Evolutionary conservation across 2,113 vertebrate species (phyloP).

Genomic region (Leptobrachium ailaonicum): DNA sequence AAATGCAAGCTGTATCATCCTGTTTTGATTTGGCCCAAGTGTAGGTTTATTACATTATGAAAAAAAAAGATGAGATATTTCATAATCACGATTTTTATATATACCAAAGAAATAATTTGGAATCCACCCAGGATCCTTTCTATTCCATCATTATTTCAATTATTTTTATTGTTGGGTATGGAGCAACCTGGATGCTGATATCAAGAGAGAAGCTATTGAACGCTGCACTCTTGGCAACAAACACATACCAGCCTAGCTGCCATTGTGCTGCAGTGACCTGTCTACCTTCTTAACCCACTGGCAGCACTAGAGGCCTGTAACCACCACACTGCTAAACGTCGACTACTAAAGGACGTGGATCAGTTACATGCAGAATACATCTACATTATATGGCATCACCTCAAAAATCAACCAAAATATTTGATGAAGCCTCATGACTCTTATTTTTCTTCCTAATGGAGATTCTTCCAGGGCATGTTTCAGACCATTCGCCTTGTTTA

Average conservation of each 20-base stretch:
- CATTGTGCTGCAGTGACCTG: slow-evolving; percentile 25
- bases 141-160: too few relatives aligned
- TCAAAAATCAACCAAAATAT: neutral
- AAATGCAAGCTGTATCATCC: too few relatives aligned
- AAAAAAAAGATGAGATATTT: too few relatives aligned
- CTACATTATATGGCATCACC: neutral
- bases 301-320: slow-evolving; percentile 30
- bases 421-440: neutral
- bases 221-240: slow-evolving; percentile 5
- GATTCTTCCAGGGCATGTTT: neutral
- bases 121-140: too few relatives aligned
- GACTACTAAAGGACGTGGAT: neutral
- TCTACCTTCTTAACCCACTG: slow-evolving; percentile 1
- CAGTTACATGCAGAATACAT: neutral
- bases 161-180: too few relatives aligned
- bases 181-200: too few relatives aligned
- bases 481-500: neutral
- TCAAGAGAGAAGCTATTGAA: slow-evolving; percentile 1
- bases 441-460: slow-evolving; percentile 15
- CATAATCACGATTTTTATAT: too few relatives aligned
- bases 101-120: too few relatives aligned
- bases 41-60: too few relatives aligned
- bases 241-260: slow-evolving; percentile 13
- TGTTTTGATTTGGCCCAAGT: too few relatives aligned
- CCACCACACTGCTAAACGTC: neutral